These are phyloP conservation scores for Myiotriccus ornatus DNA, from an alignment of 2,797 vertebrate genomes.

Conservation along the genomic window DNA sequence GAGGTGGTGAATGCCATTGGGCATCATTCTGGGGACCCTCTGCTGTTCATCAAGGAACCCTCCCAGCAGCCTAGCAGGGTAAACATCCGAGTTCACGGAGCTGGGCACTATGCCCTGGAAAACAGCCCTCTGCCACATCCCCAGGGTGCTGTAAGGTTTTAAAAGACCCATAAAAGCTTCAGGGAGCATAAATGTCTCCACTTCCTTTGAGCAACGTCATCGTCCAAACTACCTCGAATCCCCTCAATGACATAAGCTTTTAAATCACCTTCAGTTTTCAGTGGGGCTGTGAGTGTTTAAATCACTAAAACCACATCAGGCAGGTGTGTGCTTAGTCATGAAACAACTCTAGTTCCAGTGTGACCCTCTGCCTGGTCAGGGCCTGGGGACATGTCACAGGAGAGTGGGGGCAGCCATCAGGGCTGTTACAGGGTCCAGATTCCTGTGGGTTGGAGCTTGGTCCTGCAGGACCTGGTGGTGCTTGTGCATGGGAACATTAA, in stretches of 20 bases:
- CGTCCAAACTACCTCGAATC: background rate
- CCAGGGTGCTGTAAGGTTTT: background rate
- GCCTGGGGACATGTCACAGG: fast-evolving
- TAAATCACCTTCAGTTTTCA: background rate
- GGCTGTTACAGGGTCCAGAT: background rate
- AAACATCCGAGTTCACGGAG: background rate
- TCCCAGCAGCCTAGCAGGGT: background rate
- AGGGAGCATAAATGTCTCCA: background rate
- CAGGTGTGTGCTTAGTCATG: background rate
- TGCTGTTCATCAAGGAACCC: background rate
- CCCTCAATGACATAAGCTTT: background rate
- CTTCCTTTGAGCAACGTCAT: background rate
- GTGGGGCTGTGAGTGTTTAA: background rate
- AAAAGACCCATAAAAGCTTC: slow-evolving; percentile 12
- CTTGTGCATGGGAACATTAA: background rate
- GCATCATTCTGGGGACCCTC: background rate
- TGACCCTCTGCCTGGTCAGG: fast-evolving
- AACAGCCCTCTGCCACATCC: background rate
- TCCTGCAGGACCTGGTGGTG: background rate
- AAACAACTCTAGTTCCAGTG: fast-evolving
- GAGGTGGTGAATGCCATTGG: fast-evolving
- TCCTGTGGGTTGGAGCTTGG: fast-evolving
- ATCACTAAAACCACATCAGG: background rate
- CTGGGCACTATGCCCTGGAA: background rate
- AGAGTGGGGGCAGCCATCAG: fast-evolving